Conservation (phyloP, 2,797 vertebrate species). For the Coendou prehensilis region DNA sequence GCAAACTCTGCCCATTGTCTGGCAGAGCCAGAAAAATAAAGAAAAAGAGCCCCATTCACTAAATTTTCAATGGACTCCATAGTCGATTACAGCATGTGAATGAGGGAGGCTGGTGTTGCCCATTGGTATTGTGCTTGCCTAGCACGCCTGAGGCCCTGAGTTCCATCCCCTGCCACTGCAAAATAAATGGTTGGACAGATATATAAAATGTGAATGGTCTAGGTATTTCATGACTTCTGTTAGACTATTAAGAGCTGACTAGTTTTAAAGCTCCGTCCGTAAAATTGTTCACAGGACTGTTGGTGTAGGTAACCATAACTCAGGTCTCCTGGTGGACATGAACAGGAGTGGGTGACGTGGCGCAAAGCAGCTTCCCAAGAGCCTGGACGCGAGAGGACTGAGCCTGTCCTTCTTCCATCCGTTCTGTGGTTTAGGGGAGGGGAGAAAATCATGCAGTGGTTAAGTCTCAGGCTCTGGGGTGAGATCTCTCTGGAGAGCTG, state of each 20-base stretch:
- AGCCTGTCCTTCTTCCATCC: fast-evolving
- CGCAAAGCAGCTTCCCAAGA: not conserved
- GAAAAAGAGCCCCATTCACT: not conserved
- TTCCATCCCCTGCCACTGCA: not conserved
- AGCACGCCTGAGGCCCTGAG: not conserved
- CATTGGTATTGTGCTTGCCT: not conserved
- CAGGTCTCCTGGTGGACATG: not conserved
- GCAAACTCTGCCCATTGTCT: not conserved
- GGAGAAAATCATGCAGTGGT: not conserved
- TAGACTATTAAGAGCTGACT: not conserved
- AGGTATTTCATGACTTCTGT: not conserved
- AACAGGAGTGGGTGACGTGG: not conserved
- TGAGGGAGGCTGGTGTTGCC: not conserved
- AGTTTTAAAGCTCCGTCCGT: not conserved
- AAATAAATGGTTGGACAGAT: not conserved
- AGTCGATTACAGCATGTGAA: not conserved
- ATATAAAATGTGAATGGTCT: not conserved
- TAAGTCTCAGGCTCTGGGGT: not conserved
- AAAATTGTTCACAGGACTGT: not conserved
- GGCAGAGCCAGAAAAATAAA: not conserved
- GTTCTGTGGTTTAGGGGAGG: not conserved
- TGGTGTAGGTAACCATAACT: not conserved
- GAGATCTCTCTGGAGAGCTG: not conserved
- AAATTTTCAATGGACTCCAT: not conserved
- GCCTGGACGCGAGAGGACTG: not conserved